phyloP scores from a whole-genome alignment of 2,113 vertebrate species.

The Glaucomys volans region DNA sequence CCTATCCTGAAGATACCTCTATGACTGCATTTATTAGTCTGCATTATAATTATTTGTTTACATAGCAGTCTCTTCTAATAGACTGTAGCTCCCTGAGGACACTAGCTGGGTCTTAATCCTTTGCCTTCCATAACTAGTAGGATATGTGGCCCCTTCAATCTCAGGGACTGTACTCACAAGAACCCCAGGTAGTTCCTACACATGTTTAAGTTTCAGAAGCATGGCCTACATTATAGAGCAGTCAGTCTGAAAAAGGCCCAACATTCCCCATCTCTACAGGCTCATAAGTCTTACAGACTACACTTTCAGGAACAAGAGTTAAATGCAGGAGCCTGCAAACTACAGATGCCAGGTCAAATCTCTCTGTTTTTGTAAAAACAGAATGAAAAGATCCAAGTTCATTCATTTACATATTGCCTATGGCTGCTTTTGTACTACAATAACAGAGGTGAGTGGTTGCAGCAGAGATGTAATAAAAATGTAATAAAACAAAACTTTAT shows the following conservation, averaged over 20 bases:
- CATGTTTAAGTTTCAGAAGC: not conserved
- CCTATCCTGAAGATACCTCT: not conserved
- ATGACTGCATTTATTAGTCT: not conserved
- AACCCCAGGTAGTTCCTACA: not conserved
- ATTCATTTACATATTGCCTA: constrained; percentile 8
- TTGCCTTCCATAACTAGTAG: not conserved
- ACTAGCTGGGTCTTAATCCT: not conserved
- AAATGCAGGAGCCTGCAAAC: not conserved
- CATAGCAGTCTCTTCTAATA: not conserved
- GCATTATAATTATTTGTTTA: not conserved
- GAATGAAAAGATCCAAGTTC: constrained; percentile 23
- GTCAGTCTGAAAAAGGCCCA: not conserved
- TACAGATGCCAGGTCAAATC: not conserved
- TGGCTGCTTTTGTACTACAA: not conserved
- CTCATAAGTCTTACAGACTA: not conserved
- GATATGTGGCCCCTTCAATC: not conserved
- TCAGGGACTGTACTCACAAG: not conserved
- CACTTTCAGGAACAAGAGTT: not conserved
- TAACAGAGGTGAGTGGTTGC: not conserved
- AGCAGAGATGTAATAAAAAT: not conserved
- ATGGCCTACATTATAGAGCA: not conserved
- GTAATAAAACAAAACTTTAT: not conserved
- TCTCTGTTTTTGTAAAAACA: constrained; percentile 18
- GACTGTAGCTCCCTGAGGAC: not conserved
- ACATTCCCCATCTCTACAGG: not conserved